Base-by-base conservation (phyloP, 30 jellyfish, hydroid and myxozoan species). In the Sanderia malayensis region DNA sequence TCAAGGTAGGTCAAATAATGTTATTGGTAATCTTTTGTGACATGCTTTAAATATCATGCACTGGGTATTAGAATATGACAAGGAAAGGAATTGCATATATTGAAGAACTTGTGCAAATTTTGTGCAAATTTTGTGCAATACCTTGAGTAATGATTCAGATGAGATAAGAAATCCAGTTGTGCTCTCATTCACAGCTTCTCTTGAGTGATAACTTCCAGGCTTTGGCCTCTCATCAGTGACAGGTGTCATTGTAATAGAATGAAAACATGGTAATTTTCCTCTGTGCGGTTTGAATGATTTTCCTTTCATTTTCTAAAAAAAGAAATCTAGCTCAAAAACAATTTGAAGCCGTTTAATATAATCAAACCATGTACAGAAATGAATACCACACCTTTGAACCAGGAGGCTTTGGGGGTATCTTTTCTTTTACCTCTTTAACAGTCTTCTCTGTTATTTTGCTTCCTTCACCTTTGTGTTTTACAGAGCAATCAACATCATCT, bases 191-290 rank as follows among this genome's bases (percentile, higher is more conserved):
- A 2, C 1, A 46, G 83, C 66, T 18, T 26, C 31, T 29, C 44
- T 46, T 68, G 52, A 31, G 24, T 57, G 0, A 4, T 58, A 44
- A 15, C 31, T 17, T 11, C 25, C 74, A 57, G 64, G 66, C 67
- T 58, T 66, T 34, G 76, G 80, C 27, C 61, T 23, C n/a, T 82
- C 94, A 47, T 72, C 86, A 4, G 71, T 73, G 1, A 70, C 81
- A 2, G 94, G 87, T 32, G 94, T 61, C 71, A 64, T 44, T 32
- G 87, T 31, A 6, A 82, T 71, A 6, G 94, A 41, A 10, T 55
- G 81, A 46, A 71, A 82, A 0, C 81, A 29, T 0, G 94, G 94
- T 2, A 82, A 66, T 63, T 31, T 70, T 8, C 94, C 94, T 46
- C 76, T 32, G 68, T 82, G 58, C 6, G 82, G 73, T 31, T 64